Evolutionary conservation across 2,797 vertebrate genomes (phyloP).

Genomic region (Muscicapa striata): DNA sequence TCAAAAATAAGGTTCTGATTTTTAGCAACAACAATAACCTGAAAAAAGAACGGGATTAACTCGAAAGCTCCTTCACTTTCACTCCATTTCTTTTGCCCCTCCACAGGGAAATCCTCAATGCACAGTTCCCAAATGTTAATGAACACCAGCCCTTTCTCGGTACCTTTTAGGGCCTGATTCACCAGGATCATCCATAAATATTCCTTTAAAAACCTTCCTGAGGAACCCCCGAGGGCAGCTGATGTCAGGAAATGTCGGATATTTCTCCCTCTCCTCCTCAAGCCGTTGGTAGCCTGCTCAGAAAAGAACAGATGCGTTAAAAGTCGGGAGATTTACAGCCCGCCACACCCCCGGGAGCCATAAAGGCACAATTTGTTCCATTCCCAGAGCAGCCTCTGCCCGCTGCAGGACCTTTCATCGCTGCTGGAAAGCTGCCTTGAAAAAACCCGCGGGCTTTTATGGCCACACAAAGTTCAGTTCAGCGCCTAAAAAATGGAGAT

Average conservation of each 20-base stretch:
- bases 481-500: neutral
- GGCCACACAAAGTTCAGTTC: neutral
- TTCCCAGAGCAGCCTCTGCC: slow-evolving; percentile 65
- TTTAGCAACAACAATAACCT: neutral
- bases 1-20: slow-evolving; percentile 22
- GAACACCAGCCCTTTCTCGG: slow-evolving; percentile 61
- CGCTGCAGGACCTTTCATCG: slow-evolving; percentile 50
- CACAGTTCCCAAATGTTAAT: slow-evolving; percentile 67
- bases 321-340: slow-evolving; percentile 59
- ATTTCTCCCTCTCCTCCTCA: slow-evolving; percentile 45
- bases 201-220: slow-evolving; percentile 58
- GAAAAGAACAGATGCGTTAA: slow-evolving; percentile 54
- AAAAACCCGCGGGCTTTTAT: neutral
- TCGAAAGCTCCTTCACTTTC: slow-evolving; percentile 62
- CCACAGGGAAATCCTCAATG: slow-evolving; percentile 57
- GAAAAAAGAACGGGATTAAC: slow-evolving; percentile 55
- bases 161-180: slow-evolving; percentile 66
- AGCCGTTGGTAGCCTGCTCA: slow-evolving; percentile 23
- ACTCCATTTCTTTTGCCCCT: slow-evolving; percentile 63
- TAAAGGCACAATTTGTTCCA: slow-evolving; percentile 66
- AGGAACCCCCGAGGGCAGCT: slow-evolving; percentile 44
- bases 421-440: slow-evolving; percentile 33
- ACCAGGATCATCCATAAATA: slow-evolving; percentile 72
- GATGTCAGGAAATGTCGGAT: slow-evolving; percentile 63
- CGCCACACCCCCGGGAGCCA: slow-evolving; percentile 7